Evolutionary conservation across 2,888 invertebrate species (phyloP).

Genomic region (Acrobasis suavella): DNA sequence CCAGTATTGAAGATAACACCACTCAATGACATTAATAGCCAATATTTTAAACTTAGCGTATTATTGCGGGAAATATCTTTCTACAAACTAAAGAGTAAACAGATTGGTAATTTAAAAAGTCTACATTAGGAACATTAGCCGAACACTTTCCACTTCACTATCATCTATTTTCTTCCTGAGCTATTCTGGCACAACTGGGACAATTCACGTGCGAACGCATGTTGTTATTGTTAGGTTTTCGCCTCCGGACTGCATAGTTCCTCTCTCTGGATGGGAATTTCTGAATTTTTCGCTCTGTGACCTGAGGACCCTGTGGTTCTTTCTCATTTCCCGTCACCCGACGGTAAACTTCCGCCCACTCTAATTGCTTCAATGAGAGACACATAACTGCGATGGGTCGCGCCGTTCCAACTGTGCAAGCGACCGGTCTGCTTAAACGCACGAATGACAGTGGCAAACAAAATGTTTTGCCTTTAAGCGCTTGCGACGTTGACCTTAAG

Average conservation of each 20-base stretch:
- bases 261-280: conserved; percentile 87
- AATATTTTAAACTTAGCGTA: neutral
- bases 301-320: conserved; percentile 48
- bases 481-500: conserved; percentile 50
- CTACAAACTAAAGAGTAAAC: conserved; percentile 3
- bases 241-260: conserved; percentile 85
- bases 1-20: conserved; percentile 1
- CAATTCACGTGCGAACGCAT: conserved; percentile 67
- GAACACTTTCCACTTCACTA: conserved; percentile 21
- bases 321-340: conserved; percentile 55
- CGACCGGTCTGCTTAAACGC: conserved; percentile 33
- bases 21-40: conserved; percentile 3
- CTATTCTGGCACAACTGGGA: conserved; percentile 63
- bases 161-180: conserved; percentile 63
- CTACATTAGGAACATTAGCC: neutral
- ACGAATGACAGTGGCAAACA: conserved; percentile 41
- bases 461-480: conserved; percentile 43
- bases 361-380: conserved; percentile 68
- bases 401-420: conserved; percentile 26
- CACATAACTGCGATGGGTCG: conserved; percentile 53
- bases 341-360: conserved; percentile 68
- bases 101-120: neutral
- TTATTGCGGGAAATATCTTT: conserved; percentile 16
- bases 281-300: conserved; percentile 65
- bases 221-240: conserved; percentile 69